These are phyloP conservation scores for Delphinus delphis DNA, from an alignment of 2,113 vertebrate genomes.

Conservation along the genomic window DNA sequence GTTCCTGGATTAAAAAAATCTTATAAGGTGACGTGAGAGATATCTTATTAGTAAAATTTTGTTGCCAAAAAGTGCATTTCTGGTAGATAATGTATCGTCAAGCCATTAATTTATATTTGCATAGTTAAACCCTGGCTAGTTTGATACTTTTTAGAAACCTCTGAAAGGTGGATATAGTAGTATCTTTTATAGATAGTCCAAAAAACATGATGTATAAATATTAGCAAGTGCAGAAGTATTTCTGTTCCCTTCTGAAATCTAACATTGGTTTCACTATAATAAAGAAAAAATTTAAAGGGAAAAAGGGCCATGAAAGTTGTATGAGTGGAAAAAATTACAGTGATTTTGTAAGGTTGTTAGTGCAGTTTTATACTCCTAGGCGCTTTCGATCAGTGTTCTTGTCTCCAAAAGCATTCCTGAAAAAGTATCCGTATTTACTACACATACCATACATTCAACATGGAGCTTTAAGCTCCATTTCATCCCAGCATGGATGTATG, in stretches of 20 bases:
- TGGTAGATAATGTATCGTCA: neutral
- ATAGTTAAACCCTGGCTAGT: neutral
- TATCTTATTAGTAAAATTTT: neutral
- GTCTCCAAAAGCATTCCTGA: neutral
- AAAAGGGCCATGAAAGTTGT: neutral
- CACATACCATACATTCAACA: neutral
- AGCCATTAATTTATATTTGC: neutral
- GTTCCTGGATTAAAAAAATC: neutral
- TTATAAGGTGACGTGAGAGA: neutral
- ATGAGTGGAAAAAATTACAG: neutral
- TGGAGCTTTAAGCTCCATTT: conserved; percentile 32
- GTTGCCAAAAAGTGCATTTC: neutral
- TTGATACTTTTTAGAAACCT: neutral
- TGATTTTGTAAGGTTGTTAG: neutral
- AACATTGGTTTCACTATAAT: neutral
- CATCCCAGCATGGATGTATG: neutral
- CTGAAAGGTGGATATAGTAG: neutral
- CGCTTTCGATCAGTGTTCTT: neutral
- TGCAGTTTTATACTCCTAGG: neutral
- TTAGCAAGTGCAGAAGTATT: neutral
- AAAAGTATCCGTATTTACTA: neutral
- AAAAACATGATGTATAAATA: neutral
- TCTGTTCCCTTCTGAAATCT: neutral
- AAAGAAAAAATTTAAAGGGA: neutral
- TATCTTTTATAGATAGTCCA: neutral